Base-by-base conservation (phyloP, 2,888 invertebrate genomes). In the Protonemura montana region DNA sequence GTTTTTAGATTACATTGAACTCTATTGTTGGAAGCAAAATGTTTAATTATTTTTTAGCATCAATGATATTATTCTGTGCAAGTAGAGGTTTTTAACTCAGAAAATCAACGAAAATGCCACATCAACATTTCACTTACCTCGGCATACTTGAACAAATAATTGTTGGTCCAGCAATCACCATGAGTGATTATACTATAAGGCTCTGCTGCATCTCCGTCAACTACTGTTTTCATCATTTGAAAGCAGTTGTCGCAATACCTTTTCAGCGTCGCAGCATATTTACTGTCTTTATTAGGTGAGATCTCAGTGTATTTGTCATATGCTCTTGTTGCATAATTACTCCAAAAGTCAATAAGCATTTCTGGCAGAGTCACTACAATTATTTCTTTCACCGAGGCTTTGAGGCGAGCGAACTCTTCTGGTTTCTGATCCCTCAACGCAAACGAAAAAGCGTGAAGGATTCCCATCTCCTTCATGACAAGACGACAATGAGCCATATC, bases 161-260 rank as follows among this genome's bases (percentile, higher is more conserved):
- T 88, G 86, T 87, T 87, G 25, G 84, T 85, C 88, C 87, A 87
- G 76, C 87, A 87, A 80, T 88, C 88, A 5, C 88, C 88, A 35
- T 87, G 87, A 29, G 78, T 78, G 6, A 88, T 86, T 21, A 88
- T 87, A 0, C 86, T 78, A 27, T 85, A 86, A 0, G 86, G 85
- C 28, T 87, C 85, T 5, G 86, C 86, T 0, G 35, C 27, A n/a
- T 76, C n/a, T 7, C 77, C 85, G 0, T 78, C 59, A 59, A 82
- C 85, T 27, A 35, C 41, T 10, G 76, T 82, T 10, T 35, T 7
- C 77, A 85, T 76, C 26, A n/a, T 81, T n/a, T 80, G n/a, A 6
- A 28, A 81, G 81, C 30, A 10, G 30, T 81, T 59, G 59, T 59
- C 59, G 59, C 59, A 59, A 21, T 21, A 59, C 21, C 59, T 59